Evolutionary conservation across 2,113 vertebrate genomes (phyloP).

Genomic region (Chionis minor): DNA sequence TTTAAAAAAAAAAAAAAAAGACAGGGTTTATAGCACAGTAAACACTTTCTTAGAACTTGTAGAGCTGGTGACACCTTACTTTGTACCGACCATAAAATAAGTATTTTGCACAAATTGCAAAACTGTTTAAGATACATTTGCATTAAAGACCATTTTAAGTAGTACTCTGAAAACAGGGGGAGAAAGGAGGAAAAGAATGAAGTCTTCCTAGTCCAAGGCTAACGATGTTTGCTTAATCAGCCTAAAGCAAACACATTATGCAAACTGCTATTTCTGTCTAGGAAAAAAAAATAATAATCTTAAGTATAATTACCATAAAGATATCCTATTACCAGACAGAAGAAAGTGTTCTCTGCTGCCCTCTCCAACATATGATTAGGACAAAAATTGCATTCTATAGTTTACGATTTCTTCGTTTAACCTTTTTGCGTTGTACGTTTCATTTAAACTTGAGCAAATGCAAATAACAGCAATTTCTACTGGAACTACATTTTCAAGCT

Average conservation of each 20-base stretch:
- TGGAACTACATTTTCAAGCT: not conserved
- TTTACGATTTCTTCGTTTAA: not conserved
- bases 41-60: not conserved
- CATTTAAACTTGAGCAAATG: not conserved
- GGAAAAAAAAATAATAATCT: not conserved
- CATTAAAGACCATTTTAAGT: not conserved
- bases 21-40: not conserved
- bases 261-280: conserved; percentile 1
- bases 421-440: not conserved
- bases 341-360: not conserved
- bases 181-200: not conserved
- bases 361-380: not conserved
- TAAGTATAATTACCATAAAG: not conserved
- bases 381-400: not conserved
- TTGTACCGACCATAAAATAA: not conserved
- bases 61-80: not conserved
- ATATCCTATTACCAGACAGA: not conserved
- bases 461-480: not conserved
- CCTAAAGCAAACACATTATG: conserved; percentile 2
- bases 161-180: not conserved
- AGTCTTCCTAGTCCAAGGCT: not conserved
- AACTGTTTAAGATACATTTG: not conserved
- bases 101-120: not conserved
- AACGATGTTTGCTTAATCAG: not conserved
- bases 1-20: not conserved